Evolutionary conservation across 1,140 invertebrate genomes (phyloP), one percentile per base, ranked within the genome.

Genomic region (Armadillidium nasatum): DNA sequence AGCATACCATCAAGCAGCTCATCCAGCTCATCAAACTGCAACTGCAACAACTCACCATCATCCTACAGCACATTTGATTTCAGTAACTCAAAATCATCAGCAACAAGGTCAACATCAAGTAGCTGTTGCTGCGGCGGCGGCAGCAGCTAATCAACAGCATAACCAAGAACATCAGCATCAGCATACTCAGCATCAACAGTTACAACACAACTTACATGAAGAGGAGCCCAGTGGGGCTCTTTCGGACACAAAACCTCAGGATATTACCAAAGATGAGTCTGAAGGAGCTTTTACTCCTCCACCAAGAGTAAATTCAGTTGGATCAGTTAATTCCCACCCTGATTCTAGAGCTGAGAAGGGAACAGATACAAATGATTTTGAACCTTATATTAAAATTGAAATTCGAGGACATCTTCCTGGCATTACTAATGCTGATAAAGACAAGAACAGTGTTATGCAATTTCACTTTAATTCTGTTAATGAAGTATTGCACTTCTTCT

Each of bases 401-500:
- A 77, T 81, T 70, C 78, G 77, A 75, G 80, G 80, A 73, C 76
- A 77, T 44, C 72, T 81, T 60, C 80, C 79, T 13, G 79, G 79
- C 60, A 75, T 81, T 71, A 78, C 76, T 66, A 77, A 75, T 23
- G 44, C 71, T n/a, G 80, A 81, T 19, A 81, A 81, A 73, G 80
- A 81, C 71, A 81, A 81, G 70, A 81, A 78, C 71, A 77, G 73
- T 73, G 73, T 81, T 67, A 75, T 78, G 44, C 80, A 81, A 76
- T 73, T 81, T 46, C 80, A 81, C 46, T 81, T 81, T 73, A 81
- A 78, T 74, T 78, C 77, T 75, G 77, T 81, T 71, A 78, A 76
- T 67, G 80, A 81, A 74, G 75, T 81, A 50, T 78, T 81, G 69
- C 80, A 81, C 74, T 81, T 78, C 71, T 81, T 81, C 78, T 81